Conservation (phyloP, 2,797 vertebrate genomes). For the Hippocampus kuda region DNA sequence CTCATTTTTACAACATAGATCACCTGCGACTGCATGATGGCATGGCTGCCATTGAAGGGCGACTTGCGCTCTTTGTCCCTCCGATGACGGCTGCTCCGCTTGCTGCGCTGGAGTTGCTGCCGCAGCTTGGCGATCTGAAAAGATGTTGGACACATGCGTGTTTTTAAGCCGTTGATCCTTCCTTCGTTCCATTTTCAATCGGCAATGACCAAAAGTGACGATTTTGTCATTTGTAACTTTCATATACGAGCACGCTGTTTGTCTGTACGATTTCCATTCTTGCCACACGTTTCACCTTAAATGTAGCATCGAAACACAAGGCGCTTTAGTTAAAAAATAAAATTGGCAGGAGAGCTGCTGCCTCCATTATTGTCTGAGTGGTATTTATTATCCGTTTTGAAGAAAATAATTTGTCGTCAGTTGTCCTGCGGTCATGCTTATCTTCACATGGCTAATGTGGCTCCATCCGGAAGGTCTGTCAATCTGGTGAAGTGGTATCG, state of each 20-base stretch:
- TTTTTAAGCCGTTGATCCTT: not conserved
- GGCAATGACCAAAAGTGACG: not conserved
- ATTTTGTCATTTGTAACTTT: not conserved
- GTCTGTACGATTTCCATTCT: not conserved
- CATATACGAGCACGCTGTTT: no score
- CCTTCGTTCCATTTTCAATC: not conserved
- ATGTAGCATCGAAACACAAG: no score
- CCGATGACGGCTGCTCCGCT: conserved; percentile 95
- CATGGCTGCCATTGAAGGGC: conserved; percentile 95
- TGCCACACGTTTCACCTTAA: no score
- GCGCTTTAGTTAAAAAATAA: no score
- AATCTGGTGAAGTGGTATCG: no score
- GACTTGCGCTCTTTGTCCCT: conserved; percentile 96
- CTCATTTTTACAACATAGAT: conserved; percentile 10
- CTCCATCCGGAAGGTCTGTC: no score
- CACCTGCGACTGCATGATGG: conserved; percentile 95
- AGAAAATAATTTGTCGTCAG: no score
- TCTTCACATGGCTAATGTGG: no score
- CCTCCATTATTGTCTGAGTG: no score
- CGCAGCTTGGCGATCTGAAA: conserved; percentile 91
- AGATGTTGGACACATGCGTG: not conserved
- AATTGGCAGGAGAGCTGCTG: no score
- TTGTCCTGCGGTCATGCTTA: no score
- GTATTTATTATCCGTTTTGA: no score
- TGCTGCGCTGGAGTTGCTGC: conserved; percentile 95